phyloP scores from a whole-genome alignment of 2,888 invertebrate genomes.

The Drosophila mimica region DNA sequence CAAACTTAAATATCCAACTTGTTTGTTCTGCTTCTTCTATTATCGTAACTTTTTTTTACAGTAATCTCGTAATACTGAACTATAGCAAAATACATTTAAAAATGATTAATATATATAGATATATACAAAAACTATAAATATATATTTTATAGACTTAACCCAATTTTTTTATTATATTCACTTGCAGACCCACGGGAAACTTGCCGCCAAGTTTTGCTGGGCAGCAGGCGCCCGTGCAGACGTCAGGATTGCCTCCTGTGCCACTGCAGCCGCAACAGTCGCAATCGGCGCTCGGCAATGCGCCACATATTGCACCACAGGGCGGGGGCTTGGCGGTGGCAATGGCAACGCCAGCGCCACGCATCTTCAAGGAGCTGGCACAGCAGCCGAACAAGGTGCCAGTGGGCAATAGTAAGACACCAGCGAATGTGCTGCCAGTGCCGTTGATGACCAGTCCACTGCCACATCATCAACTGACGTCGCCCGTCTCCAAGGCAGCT shows the following conservation, averaged over 20 bases:
- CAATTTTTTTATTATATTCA: constrained; percentile 8
- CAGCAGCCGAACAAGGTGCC: constrained; percentile 74
- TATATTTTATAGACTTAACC: background rate
- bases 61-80: background rate
- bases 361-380: constrained; percentile 84
- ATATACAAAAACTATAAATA: background rate
- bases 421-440: constrained; percentile 17
- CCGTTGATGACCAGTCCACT: constrained; percentile 38
- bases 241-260: constrained; percentile 63
- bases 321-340: constrained; percentile 83
- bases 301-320: constrained; percentile 41
- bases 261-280: constrained; percentile 53
- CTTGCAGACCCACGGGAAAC: constrained; percentile 86
- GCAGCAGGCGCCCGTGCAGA: constrained; percentile 69
- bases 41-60: background rate
- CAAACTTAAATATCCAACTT: background rate
- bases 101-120: background rate
- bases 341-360: constrained; percentile 83
- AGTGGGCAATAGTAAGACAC: constrained; percentile 23
- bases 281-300: constrained; percentile 48
- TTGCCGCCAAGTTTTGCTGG: constrained; percentile 81
- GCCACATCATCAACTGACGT: constrained; percentile 58
- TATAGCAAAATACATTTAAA: background rate
- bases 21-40: background rate
- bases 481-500: constrained; percentile 61